These are phyloP conservation scores for Aplysina aerophoba DNA, from an alignment of 37 sponge, comb jelly and placozoan species.

Conservation along the genomic window DNA sequence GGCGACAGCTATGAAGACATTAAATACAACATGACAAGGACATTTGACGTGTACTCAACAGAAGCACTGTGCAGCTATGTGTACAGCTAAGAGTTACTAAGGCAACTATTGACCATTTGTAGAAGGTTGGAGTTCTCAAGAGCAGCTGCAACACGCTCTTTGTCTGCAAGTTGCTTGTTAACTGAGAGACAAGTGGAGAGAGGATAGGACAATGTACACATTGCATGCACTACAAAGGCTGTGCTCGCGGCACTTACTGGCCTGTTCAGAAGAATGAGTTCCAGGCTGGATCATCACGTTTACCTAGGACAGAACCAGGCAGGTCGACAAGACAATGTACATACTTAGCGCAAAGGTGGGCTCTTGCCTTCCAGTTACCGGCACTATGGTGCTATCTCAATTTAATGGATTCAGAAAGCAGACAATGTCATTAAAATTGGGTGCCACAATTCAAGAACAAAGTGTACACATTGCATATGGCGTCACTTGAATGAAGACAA, in stretches of 20 bases:
- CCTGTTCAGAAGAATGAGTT: slow-evolving; percentile 84
- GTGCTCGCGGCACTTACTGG: slow-evolving; percentile 47
- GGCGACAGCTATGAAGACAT: too few relatives aligned
- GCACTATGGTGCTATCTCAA: too few relatives aligned
- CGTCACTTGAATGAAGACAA: too few relatives aligned
- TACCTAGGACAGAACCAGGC: slow-evolving; percentile 53
- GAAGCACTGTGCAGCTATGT: too few relatives aligned
- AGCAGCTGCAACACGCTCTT: slow-evolving; percentile 98
- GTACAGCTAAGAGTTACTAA: slow-evolving; percentile 30
- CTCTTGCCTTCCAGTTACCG: too few relatives aligned
- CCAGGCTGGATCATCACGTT: slow-evolving; percentile 83
- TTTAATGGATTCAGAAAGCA: too few relatives aligned
- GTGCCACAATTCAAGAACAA: too few relatives aligned
- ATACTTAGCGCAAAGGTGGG: background rate
- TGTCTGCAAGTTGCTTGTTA: slow-evolving; percentile 99
- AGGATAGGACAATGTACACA: background rate
- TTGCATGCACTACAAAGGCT: background rate
- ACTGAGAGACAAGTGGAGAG: slow-evolving; percentile 41
- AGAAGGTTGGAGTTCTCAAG: slow-evolving; percentile 90
- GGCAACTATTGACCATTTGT: slow-evolving; percentile 92
- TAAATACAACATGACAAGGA: too few relatives aligned
- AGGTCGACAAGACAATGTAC: background rate
- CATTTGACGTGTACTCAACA: too few relatives aligned
- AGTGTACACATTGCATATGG: too few relatives aligned
- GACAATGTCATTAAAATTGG: too few relatives aligned